Conservation (phyloP, 2,888 invertebrate genomes). For the Brachyptera risi region DNA sequence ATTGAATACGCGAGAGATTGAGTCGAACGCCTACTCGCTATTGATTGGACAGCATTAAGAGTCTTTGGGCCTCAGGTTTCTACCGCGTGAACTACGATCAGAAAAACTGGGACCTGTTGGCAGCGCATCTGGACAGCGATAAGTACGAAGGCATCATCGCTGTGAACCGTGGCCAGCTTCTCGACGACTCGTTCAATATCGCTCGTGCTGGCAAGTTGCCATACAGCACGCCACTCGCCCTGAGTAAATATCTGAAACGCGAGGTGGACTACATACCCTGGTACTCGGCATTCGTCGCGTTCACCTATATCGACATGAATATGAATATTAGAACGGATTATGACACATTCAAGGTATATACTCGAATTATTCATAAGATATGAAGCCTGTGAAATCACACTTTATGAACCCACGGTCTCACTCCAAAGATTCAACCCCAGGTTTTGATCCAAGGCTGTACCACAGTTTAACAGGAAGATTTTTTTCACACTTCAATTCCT, state of each 20-base stretch:
- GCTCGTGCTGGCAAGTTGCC: conserved; percentile 54
- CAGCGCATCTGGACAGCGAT: conserved; percentile 39
- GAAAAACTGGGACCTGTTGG: conserved; percentile 66
- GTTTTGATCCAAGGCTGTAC: too few relatives aligned
- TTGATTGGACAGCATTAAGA: too few relatives aligned
- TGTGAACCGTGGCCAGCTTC: conserved; percentile 62
- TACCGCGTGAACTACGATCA: conserved; percentile 71
- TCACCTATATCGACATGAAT: conserved; percentile 77
- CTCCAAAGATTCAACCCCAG: too few relatives aligned
- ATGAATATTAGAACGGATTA: conserved; percentile 51
- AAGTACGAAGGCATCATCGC: conserved; percentile 49
- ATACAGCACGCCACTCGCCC: conserved; percentile 70
- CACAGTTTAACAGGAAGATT: too few relatives aligned
- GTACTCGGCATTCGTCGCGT: conserved; percentile 72
- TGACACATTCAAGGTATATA: conserved; percentile 6
- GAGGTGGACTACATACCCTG: conserved; percentile 83
- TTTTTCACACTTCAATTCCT: too few relatives aligned
- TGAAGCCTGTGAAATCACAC: too few relatives aligned
- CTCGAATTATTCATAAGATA: too few relatives aligned
- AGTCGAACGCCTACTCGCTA: too few relatives aligned
- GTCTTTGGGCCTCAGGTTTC: conserved; percentile 55
- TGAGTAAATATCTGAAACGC: conserved; percentile 71
- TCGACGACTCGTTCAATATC: conserved; percentile 67
- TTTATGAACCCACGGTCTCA: too few relatives aligned
- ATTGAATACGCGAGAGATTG: too few relatives aligned